A percentile compares a stretch with the other conserved stretches of the same genome.
Conservation (phyloP, 2,888 invertebrate genomes). For the Alloplasta piceator region DNA sequence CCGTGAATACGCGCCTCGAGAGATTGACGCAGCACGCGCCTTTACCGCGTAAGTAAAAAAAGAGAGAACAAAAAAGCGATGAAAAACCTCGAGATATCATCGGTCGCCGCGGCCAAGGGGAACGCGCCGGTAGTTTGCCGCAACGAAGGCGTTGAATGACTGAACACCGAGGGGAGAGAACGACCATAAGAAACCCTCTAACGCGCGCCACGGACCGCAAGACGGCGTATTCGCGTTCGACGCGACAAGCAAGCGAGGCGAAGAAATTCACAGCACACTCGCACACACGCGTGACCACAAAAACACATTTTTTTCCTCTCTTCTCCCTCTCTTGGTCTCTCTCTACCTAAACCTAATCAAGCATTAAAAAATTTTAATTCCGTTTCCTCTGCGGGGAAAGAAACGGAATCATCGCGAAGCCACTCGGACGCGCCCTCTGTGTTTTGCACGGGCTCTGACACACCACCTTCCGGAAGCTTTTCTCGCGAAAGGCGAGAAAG, state of each 20-base stretch:
- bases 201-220: conserved; percentile 70
- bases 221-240: conserved; percentile 59
- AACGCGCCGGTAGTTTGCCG: conserved; percentile 62
- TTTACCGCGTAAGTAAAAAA: no score
- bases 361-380: no score
- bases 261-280: conserved; percentile 34
- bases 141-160: conserved; percentile 57
- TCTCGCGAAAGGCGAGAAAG: conserved; percentile 16
- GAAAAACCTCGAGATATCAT: no score
- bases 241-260: conserved; percentile 29
- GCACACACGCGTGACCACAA: conserved; percentile 16
- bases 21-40: no score
- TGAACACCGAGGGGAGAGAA: conserved; percentile 67
- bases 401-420: background rate
- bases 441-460: background rate
- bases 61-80: no score
- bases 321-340: conserved; percentile 13
- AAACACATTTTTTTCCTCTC: conserved; percentile 27
- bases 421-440: background rate
- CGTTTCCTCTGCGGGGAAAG: no score
- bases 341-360: background rate
- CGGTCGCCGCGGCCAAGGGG: conserved; percentile 4
- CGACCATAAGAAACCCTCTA: conserved; percentile 72
- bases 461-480: background rate
- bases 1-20: no score